These are phyloP conservation scores for Apodemus agrarius DNA, from an alignment of 2,797 vertebrate species.

Conservation along the genomic window DNA sequence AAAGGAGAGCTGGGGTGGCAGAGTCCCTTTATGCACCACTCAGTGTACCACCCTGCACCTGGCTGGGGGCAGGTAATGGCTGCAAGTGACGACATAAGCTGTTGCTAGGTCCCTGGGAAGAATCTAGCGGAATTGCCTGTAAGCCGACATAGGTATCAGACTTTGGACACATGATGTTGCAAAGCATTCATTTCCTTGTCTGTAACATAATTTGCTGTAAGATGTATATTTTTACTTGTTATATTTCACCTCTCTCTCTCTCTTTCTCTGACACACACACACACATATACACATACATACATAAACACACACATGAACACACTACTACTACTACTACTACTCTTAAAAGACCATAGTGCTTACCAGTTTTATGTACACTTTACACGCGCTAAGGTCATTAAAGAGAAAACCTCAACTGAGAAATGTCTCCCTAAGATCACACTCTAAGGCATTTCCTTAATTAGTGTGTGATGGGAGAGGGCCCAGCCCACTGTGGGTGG, in stretches of 20 bases:
- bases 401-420: neutral
- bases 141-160: neutral
- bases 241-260: neutral
- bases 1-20: neutral
- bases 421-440: neutral
- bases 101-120: neutral
- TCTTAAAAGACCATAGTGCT: neutral
- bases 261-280: neutral
- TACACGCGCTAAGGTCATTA: neutral
- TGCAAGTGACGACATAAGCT: neutral
- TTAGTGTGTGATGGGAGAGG: neutral
- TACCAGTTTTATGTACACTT: neutral
- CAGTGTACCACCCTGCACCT: neutral
- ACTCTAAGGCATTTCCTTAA: neutral
- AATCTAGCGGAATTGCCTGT: neutral
- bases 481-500: too few relatives aligned
- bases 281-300: neutral
- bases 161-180: neutral
- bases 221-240: neutral
- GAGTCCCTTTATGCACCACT: neutral
- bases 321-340: too few relatives aligned
- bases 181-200: constrained; percentile 12
- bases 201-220: neutral
- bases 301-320: neutral
- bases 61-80: neutral